These are phyloP conservation scores for Sphaerodactylus townsendi DNA, from an alignment of 2,113 vertebrate species.

Conservation along the genomic window DNA sequence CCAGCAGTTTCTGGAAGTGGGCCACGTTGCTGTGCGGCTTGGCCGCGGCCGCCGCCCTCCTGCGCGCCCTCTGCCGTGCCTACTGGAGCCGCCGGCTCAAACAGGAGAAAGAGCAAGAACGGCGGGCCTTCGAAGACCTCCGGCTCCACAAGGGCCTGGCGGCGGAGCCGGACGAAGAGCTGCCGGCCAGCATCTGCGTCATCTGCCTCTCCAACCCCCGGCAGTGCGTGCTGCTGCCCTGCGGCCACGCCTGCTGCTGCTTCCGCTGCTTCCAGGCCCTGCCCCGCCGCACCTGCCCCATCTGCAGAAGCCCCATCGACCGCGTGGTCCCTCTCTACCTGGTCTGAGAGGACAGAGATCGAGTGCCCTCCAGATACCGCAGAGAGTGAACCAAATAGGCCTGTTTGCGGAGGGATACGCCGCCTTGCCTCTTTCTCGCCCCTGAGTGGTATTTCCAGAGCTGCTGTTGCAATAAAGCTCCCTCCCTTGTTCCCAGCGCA, in stretches of 20 bases:
- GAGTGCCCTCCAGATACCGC: neutral
- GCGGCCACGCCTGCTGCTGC: slow-evolving; percentile 90
- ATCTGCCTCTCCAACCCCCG: slow-evolving; percentile 79
- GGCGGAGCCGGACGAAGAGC: slow-evolving; percentile 6
- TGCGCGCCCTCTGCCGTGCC: slow-evolving; percentile 72
- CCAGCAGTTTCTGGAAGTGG: slow-evolving; percentile 72
- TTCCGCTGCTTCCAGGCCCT: slow-evolving; percentile 82
- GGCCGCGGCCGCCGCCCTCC: slow-evolving; percentile 62
- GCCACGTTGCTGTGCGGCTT: slow-evolving; percentile 62
- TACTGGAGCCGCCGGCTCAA: slow-evolving; percentile 58
- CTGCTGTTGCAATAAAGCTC: neutral
- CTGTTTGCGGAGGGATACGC: no score
- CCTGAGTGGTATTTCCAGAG: no score
- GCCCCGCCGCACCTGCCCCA: slow-evolving; percentile 78
- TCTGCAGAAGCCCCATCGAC: slow-evolving; percentile 80
- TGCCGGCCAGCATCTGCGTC: slow-evolving; percentile 64
- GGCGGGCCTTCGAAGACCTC: slow-evolving; percentile 64
- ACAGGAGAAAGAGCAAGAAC: slow-evolving; percentile 63
- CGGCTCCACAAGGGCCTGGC: neutral
- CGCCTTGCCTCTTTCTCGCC: neutral
- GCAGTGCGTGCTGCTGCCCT: slow-evolving; percentile 81
- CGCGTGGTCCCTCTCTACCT: slow-evolving; percentile 84
- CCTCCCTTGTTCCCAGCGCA: neutral
- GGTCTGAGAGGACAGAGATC: slow-evolving; percentile 32
- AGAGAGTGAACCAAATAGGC: neutral